Evolutionary conservation across 2,113 vertebrate genomes (phyloP).

Genomic region (Dicentrarchus labrax): DNA sequence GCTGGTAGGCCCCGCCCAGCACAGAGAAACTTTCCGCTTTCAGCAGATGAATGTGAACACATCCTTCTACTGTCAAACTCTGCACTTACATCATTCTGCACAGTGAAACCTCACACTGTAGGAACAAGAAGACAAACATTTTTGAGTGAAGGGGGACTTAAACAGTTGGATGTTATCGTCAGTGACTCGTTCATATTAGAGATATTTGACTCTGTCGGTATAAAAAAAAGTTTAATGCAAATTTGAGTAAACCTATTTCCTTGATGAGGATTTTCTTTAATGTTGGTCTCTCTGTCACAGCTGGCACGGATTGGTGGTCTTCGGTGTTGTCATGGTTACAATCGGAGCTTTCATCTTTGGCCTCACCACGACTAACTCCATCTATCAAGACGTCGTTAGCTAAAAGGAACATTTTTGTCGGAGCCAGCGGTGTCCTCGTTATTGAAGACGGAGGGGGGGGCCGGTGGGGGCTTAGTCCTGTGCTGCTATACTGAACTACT

Average conservation of each 20-base stretch:
- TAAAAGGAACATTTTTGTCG: constrained; percentile 36
- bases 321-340: constrained; percentile 79
- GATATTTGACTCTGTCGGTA: constrained; percentile 1
- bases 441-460: not conserved
- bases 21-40: too few relatives aligned
- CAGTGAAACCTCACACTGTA: too few relatives aligned
- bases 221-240: not conserved
- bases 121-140: too few relatives aligned
- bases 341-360: constrained; percentile 83
- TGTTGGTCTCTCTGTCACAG: constrained; percentile 77
- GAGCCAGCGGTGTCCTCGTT: not conserved
- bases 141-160: not conserved
- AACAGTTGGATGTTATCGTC: not conserved
- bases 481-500: constrained; percentile 43
- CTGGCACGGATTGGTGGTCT: constrained; percentile 91
- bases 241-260: not conserved
- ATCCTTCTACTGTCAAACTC: too few relatives aligned
- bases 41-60: too few relatives aligned
- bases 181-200: not conserved
- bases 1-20: too few relatives aligned
- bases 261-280: not conserved
- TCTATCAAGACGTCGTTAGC: constrained; percentile 75
- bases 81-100: too few relatives aligned
- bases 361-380: constrained; percentile 82
- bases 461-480: not conserved